phyloP scores from a whole-genome alignment of 2,888 invertebrate genomes.

The Saturnia japonica region DNA sequence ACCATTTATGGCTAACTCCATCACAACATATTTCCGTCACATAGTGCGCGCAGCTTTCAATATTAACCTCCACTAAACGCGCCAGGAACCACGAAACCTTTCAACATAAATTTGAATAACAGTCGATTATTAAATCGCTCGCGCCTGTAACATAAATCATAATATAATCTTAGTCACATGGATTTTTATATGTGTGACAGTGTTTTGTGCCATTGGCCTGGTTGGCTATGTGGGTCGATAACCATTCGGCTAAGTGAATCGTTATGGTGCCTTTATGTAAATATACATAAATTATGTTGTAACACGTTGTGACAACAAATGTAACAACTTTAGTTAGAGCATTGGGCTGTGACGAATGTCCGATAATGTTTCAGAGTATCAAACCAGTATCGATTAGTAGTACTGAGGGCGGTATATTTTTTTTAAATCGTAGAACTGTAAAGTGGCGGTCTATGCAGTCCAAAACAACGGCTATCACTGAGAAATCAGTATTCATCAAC shows the following conservation, averaged over 20 bases:
- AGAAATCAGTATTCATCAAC: no score
- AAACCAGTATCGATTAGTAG: not conserved
- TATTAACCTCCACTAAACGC: no score
- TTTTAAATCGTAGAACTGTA: no score
- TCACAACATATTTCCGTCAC: no score
- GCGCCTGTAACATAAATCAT: conserved; percentile 20
- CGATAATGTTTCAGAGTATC: not conserved
- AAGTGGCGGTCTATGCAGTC: no score
- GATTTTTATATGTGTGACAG: conserved; percentile 37
- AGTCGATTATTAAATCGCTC: conserved; percentile 17
- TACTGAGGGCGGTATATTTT: not conserved
- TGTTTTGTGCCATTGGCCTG: conserved; percentile 48
- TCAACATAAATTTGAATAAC: no score
- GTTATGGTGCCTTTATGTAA: conserved; percentile 47
- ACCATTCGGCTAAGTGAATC: conserved; percentile 41
- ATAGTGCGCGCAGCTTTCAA: no score
- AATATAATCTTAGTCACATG: conserved; percentile 21
- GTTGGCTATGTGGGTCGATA: conserved; percentile 27
- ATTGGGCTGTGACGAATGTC: not conserved
- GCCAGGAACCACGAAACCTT: no score
- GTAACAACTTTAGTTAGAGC: not conserved
- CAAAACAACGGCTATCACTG: no score
- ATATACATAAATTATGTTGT: conserved; percentile 25
- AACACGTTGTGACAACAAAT: not conserved
- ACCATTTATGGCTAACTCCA: no score